A percentile compares a stretch with the other conserved stretches of the same genome.
phyloP scores from a whole-genome alignment of 2,113 vertebrate genomes.

The Geothlypis trichas region DNA sequence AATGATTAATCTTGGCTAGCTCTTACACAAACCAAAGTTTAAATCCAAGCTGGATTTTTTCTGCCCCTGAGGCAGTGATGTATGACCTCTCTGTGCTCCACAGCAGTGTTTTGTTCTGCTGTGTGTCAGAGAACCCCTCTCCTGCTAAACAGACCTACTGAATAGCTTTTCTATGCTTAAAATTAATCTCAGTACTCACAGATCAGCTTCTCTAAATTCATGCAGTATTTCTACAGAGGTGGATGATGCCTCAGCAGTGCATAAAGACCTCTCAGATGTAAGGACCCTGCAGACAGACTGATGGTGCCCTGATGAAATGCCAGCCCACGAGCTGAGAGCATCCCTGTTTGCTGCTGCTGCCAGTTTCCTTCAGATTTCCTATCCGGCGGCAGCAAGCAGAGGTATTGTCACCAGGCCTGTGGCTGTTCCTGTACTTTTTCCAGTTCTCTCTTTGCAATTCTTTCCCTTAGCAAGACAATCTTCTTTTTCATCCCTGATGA shows the following conservation, averaged over 20 bases:
- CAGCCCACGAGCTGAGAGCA: not conserved
- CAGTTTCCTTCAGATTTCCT: not conserved
- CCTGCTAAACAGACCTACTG: not conserved
- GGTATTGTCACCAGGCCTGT: not conserved
- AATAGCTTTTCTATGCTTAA: not conserved
- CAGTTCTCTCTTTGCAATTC: not conserved
- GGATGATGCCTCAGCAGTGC: not conserved
- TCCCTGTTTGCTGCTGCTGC: not conserved
- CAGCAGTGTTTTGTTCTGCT: not conserved
- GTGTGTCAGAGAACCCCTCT: not conserved
- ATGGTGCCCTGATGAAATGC: not conserved
- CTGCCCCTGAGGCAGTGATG: not conserved
- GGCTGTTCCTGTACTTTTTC: slow-evolving; percentile 11
- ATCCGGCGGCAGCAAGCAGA: not conserved
- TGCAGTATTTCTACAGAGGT: not conserved
- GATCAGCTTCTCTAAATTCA: not conserved
- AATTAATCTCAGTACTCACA: not conserved
- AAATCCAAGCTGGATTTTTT: not conserved
- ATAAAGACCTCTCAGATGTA: not conserved
- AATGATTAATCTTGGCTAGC: not conserved
- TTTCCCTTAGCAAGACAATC: no score
- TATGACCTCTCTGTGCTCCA: not conserved
- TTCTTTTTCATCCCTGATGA: not conserved
- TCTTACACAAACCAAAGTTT: not conserved
- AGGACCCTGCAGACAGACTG: not conserved